Evolutionary conservation across 2,888 invertebrate species (phyloP).

Genomic region (Calephelis perditalis): DNA sequence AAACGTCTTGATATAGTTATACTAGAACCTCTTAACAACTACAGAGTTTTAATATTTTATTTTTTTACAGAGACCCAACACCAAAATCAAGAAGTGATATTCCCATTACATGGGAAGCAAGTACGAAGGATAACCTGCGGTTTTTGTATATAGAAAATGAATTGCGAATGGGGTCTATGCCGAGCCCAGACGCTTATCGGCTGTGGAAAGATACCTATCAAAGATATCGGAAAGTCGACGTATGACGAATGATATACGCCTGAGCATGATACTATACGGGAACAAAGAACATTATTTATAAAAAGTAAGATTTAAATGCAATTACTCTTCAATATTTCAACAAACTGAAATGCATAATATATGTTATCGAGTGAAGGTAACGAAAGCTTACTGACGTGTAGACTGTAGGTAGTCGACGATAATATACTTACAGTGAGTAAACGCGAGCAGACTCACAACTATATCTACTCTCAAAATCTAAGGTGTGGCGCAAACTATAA

Average conservation of each 20-base stretch:
- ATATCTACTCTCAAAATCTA: conserved; percentile 44
- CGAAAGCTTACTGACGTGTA: conserved; percentile 39
- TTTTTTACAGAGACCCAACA: conserved; percentile 47
- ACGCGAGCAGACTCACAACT: conserved; percentile 69
- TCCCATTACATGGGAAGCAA: conserved; percentile 47
- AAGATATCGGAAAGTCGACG: conserved; percentile 29
- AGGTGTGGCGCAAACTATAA: conserved; percentile 35
- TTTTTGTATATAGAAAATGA: conserved; percentile 45
- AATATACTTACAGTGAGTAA: conserved; percentile 64
- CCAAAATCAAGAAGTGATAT: conserved; percentile 32
- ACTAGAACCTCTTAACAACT: too few relatives aligned
- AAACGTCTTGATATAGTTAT: too few relatives aligned
- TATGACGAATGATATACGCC: conserved; percentile 1
- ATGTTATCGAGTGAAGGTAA: conserved; percentile 39
- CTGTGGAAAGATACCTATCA: conserved; percentile 49
- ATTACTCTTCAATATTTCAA: conserved; percentile 31
- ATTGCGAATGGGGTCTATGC: conserved; percentile 41
- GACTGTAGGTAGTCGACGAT: conserved; percentile 39
- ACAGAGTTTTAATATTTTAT: too few relatives aligned
- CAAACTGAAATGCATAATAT: conserved; percentile 16
- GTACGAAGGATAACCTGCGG: conserved; percentile 36
- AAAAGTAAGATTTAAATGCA: conserved; percentile 2
- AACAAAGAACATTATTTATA: background rate
- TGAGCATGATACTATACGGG: background rate
- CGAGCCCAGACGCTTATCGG: conserved; percentile 39